These are phyloP conservation scores for Anniella stebbinsi DNA, from an alignment of 2,797 vertebrate genomes.

Conservation along the genomic window DNA sequence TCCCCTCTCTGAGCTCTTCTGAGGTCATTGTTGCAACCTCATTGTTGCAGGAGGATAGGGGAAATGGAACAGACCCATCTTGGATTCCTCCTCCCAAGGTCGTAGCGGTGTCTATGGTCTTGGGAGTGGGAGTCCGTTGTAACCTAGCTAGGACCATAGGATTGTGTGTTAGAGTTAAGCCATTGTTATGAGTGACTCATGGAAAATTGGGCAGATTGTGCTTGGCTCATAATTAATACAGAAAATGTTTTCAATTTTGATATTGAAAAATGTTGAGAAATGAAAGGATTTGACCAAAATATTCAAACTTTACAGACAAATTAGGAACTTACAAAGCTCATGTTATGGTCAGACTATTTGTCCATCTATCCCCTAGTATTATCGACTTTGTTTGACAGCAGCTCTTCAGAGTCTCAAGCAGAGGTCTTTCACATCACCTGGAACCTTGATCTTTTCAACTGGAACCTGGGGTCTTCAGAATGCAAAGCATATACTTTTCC, in stretches of 20 bases:
- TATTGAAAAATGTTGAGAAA: slow-evolving; percentile 20
- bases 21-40: no score
- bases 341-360: neutral
- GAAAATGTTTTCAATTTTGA: slow-evolving; percentile 51
- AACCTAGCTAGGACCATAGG: no score
- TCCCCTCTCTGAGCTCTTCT: no score
- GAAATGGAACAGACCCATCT: no score
- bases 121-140: no score
- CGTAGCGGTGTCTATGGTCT: no score
- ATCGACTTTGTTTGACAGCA: neutral
- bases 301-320: slow-evolving; percentile 31
- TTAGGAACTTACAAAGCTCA: neutral
- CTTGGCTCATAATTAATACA: slow-evolving; percentile 58
- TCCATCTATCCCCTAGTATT: neutral
- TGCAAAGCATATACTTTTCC: neutral
- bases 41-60: no score
- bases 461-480: neutral
- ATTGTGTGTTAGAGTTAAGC: slow-evolving; percentile 50
- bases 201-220: slow-evolving; percentile 35
- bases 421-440: neutral
- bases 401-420: neutral
- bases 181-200: neutral
- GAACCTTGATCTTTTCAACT: neutral
- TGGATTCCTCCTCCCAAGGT: no score
- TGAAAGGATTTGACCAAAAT: slow-evolving; percentile 32